These are phyloP conservation scores for Pissodes strobi DNA, from an alignment of 1,140 invertebrate genomes.

Conservation along the genomic window DNA sequence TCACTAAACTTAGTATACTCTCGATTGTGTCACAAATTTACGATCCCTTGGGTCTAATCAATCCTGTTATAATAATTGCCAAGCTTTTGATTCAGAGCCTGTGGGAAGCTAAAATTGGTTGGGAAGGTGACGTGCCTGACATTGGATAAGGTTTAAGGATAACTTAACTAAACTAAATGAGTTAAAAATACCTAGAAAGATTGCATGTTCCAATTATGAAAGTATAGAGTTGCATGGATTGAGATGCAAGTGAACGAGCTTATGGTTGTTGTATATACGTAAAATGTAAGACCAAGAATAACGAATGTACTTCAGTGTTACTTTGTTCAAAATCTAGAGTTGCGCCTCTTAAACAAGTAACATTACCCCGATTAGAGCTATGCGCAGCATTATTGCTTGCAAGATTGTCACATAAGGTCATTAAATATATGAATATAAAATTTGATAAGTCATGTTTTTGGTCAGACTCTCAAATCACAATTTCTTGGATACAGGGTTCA, in stretches of 20 bases:
- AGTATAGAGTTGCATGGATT: constrained; percentile 17
- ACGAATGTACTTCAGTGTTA: neutral
- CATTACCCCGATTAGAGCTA: constrained; percentile 2
- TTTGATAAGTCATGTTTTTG: neutral
- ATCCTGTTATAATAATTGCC: constrained; percentile 9
- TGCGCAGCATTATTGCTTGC: constrained; percentile 17
- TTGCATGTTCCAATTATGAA: neutral
- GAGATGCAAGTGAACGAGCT: constrained; percentile 12
- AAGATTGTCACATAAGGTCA: neutral
- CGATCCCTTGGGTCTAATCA: too few relatives aligned
- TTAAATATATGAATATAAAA: neutral
- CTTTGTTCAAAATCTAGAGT: constrained; percentile 16
- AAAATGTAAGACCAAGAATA: neutral
- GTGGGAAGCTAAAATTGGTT: constrained; percentile 6
- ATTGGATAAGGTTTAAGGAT: constrained; percentile 1
- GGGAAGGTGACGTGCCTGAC: constrained; percentile 19
- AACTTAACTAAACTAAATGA: neutral
- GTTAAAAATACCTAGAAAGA: neutral
- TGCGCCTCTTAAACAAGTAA: constrained; percentile 12
- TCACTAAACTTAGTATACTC: too few relatives aligned
- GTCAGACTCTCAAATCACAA: too few relatives aligned
- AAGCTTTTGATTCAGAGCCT: constrained; percentile 17
- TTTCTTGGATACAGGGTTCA: too few relatives aligned
- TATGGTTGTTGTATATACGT: constrained; percentile 5
- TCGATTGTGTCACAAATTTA: too few relatives aligned